Conservation (phyloP, 2,113 vertebrate species). For the Epinephelus cyanopodus region DNA sequence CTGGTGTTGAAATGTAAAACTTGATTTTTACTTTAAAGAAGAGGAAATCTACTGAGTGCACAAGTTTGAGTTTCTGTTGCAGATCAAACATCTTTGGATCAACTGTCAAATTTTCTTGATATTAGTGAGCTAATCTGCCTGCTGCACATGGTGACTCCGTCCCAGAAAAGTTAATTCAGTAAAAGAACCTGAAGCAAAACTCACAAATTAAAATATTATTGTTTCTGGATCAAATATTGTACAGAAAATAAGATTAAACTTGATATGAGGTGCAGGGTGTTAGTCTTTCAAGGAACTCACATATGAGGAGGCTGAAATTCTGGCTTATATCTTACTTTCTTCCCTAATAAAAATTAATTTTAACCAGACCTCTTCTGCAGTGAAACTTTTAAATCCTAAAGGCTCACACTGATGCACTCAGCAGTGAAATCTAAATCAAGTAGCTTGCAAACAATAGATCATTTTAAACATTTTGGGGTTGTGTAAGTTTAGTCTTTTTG, state of each 20-base stretch:
- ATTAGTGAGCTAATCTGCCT: neutral
- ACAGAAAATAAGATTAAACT: neutral
- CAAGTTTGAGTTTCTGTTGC: neutral
- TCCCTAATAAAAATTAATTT: neutral
- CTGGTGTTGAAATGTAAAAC: constrained; percentile 13
- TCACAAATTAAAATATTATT: neutral
- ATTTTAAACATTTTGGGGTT: neutral
- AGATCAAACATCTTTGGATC: neutral
- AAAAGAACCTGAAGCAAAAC: neutral
- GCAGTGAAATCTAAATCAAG: neutral
- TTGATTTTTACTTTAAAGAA: neutral
- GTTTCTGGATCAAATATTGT: neutral
- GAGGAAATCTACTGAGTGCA: neutral
- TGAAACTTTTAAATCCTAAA: neutral
- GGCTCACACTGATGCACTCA: neutral
- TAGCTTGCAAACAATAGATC: neutral
- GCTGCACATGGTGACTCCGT: neutral
- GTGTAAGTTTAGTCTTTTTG: too few relatives aligned
- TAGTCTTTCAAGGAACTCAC: neutral
- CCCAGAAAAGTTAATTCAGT: neutral
- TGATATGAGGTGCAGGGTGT: neutral
- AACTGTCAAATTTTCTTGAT: constrained; percentile 5
- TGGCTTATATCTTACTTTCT: too few relatives aligned
- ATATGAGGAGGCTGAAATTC: neutral
- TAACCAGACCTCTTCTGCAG: neutral